Percentiles rank a stretch among this genome's conserved stretches.
Conservation (phyloP, 2,888 invertebrate genomes). For the Sceliomorpha sp. region DNA sequence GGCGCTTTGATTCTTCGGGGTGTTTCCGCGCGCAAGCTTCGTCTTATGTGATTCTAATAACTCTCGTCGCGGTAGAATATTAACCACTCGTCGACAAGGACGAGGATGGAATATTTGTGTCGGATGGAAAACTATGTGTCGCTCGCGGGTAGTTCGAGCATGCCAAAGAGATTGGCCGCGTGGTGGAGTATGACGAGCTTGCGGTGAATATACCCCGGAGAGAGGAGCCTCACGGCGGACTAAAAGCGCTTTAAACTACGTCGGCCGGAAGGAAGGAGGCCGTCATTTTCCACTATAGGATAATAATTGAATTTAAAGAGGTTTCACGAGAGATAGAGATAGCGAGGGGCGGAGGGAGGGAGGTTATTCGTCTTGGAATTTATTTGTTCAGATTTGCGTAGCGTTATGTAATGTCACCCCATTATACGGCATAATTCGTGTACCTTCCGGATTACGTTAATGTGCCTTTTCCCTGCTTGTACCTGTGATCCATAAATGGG, state of each 20-base stretch:
- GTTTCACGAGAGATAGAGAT: constrained; percentile 37
- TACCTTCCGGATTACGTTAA: too few relatives aligned
- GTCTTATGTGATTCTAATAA: constrained; percentile 46
- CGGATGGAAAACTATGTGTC: constrained; percentile 77
- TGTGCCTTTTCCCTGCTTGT: too few relatives aligned
- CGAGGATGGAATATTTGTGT: constrained; percentile 73
- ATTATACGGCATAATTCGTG: too few relatives aligned
- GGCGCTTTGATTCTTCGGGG: constrained; percentile 39
- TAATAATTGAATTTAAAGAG: constrained; percentile 55
- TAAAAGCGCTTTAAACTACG: constrained; percentile 54
- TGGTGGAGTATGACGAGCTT: constrained; percentile 67
- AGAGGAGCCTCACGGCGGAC: constrained; percentile 55
- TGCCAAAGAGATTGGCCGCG: constrained; percentile 62
- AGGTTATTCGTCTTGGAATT: too few relatives aligned
- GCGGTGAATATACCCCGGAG: constrained; percentile 69
- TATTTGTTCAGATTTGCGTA: too few relatives aligned
- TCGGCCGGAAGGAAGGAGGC: constrained; percentile 37
- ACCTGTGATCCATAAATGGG: too few relatives aligned
- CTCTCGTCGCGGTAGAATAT: constrained; percentile 60
- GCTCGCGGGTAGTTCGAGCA: constrained; percentile 65
- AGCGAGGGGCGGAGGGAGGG: too few relatives aligned
- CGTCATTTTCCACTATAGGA: constrained; percentile 49
- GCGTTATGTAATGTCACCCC: too few relatives aligned
- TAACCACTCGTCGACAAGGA: constrained; percentile 66
- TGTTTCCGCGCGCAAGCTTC: constrained; percentile 33